These are phyloP conservation scores for Coronaproctus castanopsis DNA, from an alignment of 2,888 invertebrate species.

Conservation along the genomic window DNA sequence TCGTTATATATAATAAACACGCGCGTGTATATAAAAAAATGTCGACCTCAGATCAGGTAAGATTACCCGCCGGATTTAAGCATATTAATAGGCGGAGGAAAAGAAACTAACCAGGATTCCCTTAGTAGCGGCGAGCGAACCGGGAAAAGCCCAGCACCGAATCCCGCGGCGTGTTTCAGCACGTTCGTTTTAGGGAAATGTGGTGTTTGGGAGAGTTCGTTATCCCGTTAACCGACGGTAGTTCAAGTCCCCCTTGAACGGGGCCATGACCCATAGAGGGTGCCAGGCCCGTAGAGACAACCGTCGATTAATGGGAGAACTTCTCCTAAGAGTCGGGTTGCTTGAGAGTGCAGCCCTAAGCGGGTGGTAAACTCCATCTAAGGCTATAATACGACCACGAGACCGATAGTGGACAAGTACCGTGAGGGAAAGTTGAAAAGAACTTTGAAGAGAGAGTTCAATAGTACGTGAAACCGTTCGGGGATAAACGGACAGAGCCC, in stretches of 20 bases:
- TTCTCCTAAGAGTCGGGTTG: constrained; percentile 33
- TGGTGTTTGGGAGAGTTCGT: constrained; percentile 19
- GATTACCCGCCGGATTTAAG: constrained; percentile 25
- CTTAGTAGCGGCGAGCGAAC: constrained; percentile 42
- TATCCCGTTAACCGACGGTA: constrained; percentile 12
- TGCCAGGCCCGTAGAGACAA: constrained; percentile 26
- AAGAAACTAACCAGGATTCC: constrained; percentile 44
- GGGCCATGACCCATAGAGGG: constrained; percentile 26
- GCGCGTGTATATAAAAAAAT: too few species aligned
- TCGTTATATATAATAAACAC: too few species aligned
- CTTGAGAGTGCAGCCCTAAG: constrained; percentile 40
- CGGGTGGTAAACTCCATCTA: constrained; percentile 38
- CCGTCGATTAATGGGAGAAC: constrained; percentile 19
- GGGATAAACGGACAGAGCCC: constrained; percentile 26
- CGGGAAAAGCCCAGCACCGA: constrained; percentile 37
- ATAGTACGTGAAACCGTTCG: too few species aligned
- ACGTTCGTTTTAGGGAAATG: constrained; percentile 16
- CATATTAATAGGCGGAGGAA: constrained; percentile 50
- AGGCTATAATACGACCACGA: constrained; percentile 39
- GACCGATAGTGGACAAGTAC: constrained; percentile 45
- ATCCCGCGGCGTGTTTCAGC: constrained; percentile 14
- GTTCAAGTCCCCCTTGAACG: constrained; percentile 24
- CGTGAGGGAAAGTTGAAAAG: constrained; percentile 51
- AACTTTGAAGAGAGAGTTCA: constrained; percentile 41
- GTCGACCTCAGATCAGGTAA: constrained; percentile 19